A percentile compares a stretch with the other conserved stretches of the same genome.
phyloP scores from a whole-genome alignment of 1,140 invertebrate species.

The Diachasma alloeum region DNA sequence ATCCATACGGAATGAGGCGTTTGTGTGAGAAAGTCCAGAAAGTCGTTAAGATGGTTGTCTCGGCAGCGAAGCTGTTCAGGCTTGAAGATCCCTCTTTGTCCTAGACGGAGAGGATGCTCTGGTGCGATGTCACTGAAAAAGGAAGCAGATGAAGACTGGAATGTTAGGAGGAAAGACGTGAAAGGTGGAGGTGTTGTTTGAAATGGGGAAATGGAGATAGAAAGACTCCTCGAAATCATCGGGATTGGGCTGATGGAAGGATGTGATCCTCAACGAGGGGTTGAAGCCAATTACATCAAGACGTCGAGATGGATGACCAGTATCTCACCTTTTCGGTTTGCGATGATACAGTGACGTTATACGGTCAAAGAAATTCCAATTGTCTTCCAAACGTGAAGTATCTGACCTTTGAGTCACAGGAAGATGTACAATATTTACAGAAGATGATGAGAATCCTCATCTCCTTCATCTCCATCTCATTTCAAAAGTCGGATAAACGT shows the following conservation, averaged over 20 bases:
- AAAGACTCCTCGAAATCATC: neutral
- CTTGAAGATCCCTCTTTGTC: slow-evolving; percentile 28
- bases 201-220: neutral
- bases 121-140: neutral
- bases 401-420: too few species aligned
- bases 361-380: too few species aligned
- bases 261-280: neutral
- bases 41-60: slow-evolving; percentile 57
- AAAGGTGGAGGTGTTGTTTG: neutral
- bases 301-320: neutral
- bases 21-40: slow-evolving; percentile 32
- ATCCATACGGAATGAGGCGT: slow-evolving; percentile 14
- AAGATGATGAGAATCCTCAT: too few species aligned
- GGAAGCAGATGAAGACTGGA: neutral
- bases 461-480: too few species aligned
- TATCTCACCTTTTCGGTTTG: too few species aligned
- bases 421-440: too few species aligned
- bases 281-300: neutral
- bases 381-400: too few species aligned
- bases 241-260: neutral
- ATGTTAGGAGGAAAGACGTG: neutral
- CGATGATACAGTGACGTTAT: too few species aligned
- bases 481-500: too few species aligned
- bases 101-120: neutral
- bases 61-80: slow-evolving; percentile 1